Evolutionary conservation across 1,140 invertebrate species (phyloP), one percentile per base, ranked within the genome.

Genomic region (Drosophila guanche): DNA sequence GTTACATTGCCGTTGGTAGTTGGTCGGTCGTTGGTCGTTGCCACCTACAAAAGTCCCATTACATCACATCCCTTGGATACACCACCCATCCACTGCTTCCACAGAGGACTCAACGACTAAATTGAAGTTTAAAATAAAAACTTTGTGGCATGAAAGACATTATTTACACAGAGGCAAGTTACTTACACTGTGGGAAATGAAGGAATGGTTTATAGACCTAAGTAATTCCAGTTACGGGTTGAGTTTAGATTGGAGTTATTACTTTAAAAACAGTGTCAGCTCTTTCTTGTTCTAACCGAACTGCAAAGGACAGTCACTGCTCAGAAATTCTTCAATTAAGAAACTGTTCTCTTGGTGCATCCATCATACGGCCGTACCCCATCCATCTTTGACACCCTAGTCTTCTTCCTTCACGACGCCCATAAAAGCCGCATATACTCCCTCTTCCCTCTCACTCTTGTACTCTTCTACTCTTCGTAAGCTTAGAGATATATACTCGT

Each of bases 101-200:
- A 56, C 51, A 48, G 29, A 48, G n/a, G 45, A 73, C 43, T 56
- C 50, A 62, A 67, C 72, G 78, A 68, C 65, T 76, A 88, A 86
- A 86, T 88, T 78, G 75, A 86, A 86, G 83, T 85, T 85, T 81
- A 81, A 85, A 85, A 88, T 81, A 85, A 81, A 84, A 85, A 85
- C 51, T 85, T 85, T 80, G 62, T 67, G 51, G 57, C 81, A 85
- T 77, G 72, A 77, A 86, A 65, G 60, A 56, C 79, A 76, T 78
- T 85, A 85, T 85, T 85, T 85, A 79, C 78, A 57, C 63, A 71
- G 69, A 51, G 71, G 10, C 33, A 37, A 37, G 33, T 12, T 10
- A 37, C 33, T 37, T 37, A 37, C 33, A 37, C 33, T 37, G 33
- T 4, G 33, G 3, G 10, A 37, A 37, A 37, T 12, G 10, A 37